A percentile compares a stretch with the other conserved stretches of the same genome.
These are phyloP conservation scores for Drosophila monieri DNA, from an alignment of 2,888 invertebrate genomes.

Conservation along the genomic window DNA sequence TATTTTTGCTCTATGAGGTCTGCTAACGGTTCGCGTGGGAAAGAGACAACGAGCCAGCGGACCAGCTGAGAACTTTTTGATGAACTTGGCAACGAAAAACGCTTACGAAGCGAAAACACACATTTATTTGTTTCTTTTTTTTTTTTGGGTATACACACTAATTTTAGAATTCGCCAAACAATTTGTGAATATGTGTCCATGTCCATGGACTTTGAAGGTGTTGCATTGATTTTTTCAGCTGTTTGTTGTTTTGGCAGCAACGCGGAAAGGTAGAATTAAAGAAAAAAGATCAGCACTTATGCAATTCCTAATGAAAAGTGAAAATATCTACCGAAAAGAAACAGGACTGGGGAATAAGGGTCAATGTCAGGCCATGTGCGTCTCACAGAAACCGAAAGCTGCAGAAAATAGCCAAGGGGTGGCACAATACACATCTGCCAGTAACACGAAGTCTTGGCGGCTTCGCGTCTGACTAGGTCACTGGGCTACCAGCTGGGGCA, in stretches of 20 bases:
- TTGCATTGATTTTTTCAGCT: constrained; percentile 44
- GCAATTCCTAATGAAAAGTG: constrained; percentile 45
- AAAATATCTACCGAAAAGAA: constrained; percentile 28
- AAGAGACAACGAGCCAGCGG: constrained; percentile 32
- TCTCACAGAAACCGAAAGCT: constrained; percentile 69
- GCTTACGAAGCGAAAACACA: constrained; percentile 41
- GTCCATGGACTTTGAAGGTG: constrained; percentile 72
- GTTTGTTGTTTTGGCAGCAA: constrained; percentile 37
- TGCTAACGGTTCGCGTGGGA: constrained; percentile 20
- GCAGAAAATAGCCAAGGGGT: constrained; percentile 36
- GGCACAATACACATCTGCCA: constrained; percentile 7
- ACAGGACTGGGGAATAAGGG: constrained; percentile 40
- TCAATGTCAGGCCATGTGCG: constrained; percentile 70
- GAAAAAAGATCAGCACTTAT: constrained; percentile 46
- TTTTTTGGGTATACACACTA: constrained; percentile 44
- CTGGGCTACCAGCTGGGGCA: constrained; percentile 67
- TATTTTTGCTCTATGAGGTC: constrained; percentile 22
- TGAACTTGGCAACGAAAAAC: constrained; percentile 72
- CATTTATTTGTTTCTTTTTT: constrained; percentile 17
- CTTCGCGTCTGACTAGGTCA: constrained; percentile 71
- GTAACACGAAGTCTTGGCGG: constrained; percentile 46
- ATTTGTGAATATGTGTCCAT: constrained; percentile 48
- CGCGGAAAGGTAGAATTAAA: constrained; percentile 21
- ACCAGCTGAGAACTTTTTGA: constrained; percentile 45
- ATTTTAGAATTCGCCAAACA: constrained; percentile 36